These are phyloP conservation scores for Microctonus aethiopoides DNA, from an alignment of 2,888 invertebrate species.

Conservation along the genomic window DNA sequence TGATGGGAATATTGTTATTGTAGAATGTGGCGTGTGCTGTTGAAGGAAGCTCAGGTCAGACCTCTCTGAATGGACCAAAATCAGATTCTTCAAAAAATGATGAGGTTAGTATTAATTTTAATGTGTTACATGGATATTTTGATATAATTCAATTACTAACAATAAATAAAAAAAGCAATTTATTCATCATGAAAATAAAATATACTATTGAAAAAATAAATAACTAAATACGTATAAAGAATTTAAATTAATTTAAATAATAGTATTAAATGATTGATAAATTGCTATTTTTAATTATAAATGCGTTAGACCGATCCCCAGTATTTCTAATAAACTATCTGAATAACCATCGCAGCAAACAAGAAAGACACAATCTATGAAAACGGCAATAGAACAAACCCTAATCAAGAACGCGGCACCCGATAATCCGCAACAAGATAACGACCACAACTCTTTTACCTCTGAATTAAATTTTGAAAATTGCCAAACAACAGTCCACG, in stretches of 20 bases:
- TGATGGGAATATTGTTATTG: neutral
- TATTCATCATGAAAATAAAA: slow-evolving; percentile 25
- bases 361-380: slow-evolving; percentile 55
- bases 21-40: slow-evolving; percentile 54
- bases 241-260: neutral
- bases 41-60: slow-evolving; percentile 56
- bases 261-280: slow-evolving; percentile 30
- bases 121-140: neutral
- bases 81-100: slow-evolving; percentile 60
- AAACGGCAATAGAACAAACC: slow-evolving; percentile 60
- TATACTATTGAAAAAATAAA: neutral
- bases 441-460: slow-evolving; percentile 56
- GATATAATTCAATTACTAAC: neutral
- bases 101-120: slow-evolving; percentile 59
- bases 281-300: slow-evolving; percentile 38
- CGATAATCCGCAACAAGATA: slow-evolving; percentile 58
- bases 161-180: slow-evolving; percentile 33
- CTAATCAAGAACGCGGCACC: slow-evolving; percentile 57
- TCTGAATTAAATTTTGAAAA: slow-evolving; percentile 60
- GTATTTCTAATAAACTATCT: slow-evolving; percentile 44
- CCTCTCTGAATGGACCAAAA: slow-evolving; percentile 59
- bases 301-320: slow-evolving; percentile 2
- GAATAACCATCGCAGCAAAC: slow-evolving; percentile 55
- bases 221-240: too few relatives aligned
- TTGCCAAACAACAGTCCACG: slow-evolving; percentile 57